These are phyloP conservation scores for Tenodera sinensis DNA, from an alignment of 2,888 invertebrate species.

Conservation along the genomic window DNA sequence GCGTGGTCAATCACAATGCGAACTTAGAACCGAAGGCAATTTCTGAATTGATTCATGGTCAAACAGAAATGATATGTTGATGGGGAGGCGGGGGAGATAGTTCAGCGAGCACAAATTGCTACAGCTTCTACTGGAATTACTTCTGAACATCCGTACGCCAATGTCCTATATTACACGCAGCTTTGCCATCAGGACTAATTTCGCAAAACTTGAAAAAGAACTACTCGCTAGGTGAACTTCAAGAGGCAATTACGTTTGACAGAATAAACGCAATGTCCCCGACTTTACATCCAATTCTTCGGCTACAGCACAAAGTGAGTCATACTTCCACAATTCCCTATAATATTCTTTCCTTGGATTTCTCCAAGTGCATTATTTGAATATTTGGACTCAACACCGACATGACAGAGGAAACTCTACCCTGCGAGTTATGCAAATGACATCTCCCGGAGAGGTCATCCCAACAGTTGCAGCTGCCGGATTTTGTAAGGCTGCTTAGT, in stretches of 20 bases:
- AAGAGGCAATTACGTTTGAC: not conserved
- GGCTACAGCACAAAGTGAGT: not conserved
- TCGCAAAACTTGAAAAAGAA: not conserved
- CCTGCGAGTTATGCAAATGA: not conserved
- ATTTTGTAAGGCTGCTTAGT: not conserved
- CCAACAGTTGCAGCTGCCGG: not conserved
- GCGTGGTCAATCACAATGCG: too few relatives aligned
- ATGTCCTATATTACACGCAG: not conserved
- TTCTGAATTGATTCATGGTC: too few relatives aligned
- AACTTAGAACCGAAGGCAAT: too few relatives aligned
- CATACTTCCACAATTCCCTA: not conserved
- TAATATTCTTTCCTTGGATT: not conserved
- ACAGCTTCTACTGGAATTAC: too few relatives aligned
- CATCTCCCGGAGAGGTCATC: not conserved
- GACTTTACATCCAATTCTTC: not conserved
- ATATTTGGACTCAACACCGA: not conserved
- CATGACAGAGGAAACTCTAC: too few relatives aligned
- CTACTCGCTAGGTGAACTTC: not conserved
- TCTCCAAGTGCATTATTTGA: not conserved
- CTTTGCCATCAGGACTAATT: not conserved
- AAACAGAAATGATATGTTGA: too few relatives aligned
- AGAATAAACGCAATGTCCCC: not conserved
- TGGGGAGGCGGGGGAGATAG: too few relatives aligned
- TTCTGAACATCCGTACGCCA: too few relatives aligned
- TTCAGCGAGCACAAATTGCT: too few relatives aligned